Base-by-base conservation (phyloP, 2,113 vertebrate genomes). In the Neotoma lepida region DNA sequence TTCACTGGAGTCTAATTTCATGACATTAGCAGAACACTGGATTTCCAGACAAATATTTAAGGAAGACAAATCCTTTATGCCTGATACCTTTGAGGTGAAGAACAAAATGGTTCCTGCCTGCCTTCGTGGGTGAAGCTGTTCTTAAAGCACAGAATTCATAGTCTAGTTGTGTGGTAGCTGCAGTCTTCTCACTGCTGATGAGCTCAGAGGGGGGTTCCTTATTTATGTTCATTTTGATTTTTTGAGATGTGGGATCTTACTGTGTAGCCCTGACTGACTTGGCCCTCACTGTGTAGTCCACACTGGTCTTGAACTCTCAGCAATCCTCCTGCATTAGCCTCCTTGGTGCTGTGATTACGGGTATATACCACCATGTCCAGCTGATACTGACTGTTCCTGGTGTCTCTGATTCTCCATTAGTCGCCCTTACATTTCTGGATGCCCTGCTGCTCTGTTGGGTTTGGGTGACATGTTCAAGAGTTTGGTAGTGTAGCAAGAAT, bases 41-140 rank as follows among this genome's bases (percentile, higher is more conserved):
- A 58, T 70, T 87, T 78, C 73, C 73, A 73, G 85, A 89, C 56
- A 74, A 76, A 58, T 88, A 73, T 86, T 90, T 68, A 86, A 74
- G 56, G 51, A 86, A n/a, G 54, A 90, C 35, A 51, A 39, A 87
- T 77, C 61, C 41, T 3, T 61, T 71, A 35, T 90, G 39, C 26
- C 44, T 22, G 22, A 5, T 51, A 26, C 85, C 41, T 0, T 68
- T 49, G 22, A 46, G 30, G 61, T 58, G 22, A 78, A 17, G 30
- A 41, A 88, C 9, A 80, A 58, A 86, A 70, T 39, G 46, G 22
- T 44, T 93, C 91, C n/a, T 80, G 51, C 28, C 44, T 71, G 41
- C 44, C 49, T 90, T 10, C 5, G 1, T 46, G 58, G 39, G 4
- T 30, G 20, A 85, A 46, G 41, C 58, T 33, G 58, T 46, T 94